These are phyloP conservation scores for Echinops telfairi DNA, from an alignment of 2,113 vertebrate genomes.

Conservation along the genomic window DNA sequence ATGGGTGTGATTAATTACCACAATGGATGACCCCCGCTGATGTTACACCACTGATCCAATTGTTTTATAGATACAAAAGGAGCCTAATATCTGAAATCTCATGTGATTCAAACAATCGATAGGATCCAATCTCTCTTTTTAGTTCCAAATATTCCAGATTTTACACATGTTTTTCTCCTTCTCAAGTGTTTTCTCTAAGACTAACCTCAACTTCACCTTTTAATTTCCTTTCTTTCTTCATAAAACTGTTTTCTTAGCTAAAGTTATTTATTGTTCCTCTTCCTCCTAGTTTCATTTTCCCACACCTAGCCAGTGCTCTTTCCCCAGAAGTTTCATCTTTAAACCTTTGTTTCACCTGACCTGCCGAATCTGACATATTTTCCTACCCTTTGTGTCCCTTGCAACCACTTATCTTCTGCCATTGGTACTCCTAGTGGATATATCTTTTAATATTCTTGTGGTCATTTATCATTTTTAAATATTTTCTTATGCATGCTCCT, in stretches of 20 bases:
- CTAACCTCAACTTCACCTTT: background rate
- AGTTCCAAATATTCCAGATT: conserved; percentile 14
- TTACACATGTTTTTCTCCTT: background rate
- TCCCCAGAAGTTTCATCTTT: background rate
- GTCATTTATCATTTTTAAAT: background rate
- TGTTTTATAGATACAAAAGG: background rate
- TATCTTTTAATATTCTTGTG: background rate
- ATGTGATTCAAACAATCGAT: background rate
- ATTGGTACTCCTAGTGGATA: background rate
- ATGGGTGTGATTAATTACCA: too few species aligned
- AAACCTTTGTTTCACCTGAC: background rate
- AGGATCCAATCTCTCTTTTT: background rate
- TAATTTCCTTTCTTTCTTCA: background rate
- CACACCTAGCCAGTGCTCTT: background rate
- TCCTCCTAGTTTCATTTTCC: background rate
- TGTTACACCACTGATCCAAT: background rate
- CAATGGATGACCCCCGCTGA: too few species aligned
- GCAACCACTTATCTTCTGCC: background rate
- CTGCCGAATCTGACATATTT: background rate
- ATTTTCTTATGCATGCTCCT: background rate
- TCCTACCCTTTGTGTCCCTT: background rate
- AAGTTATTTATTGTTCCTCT: background rate
- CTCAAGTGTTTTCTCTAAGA: background rate
- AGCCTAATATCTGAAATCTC: background rate
- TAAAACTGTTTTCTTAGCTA: background rate